Evolutionary conservation across 2,888 invertebrate genomes (phyloP).

Genomic region (Sphaerophoria rueppellii): DNA sequence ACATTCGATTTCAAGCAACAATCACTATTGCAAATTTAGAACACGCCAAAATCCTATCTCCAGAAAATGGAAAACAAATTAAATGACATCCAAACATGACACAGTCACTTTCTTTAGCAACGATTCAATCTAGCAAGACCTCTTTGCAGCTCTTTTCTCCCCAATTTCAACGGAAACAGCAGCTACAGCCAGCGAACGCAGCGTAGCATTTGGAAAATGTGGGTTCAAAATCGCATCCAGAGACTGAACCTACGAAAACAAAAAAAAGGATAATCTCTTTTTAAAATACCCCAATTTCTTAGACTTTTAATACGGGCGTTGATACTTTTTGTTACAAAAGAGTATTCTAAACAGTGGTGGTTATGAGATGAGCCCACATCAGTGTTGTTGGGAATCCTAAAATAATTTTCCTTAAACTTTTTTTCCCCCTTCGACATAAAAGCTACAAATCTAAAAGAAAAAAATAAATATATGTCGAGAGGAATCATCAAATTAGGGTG

Average conservation of each 20-base stretch:
- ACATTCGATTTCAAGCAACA: slow-evolving; percentile 33
- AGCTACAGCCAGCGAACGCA: background rate
- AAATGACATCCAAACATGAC: slow-evolving; percentile 71
- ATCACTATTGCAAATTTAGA: slow-evolving; percentile 67
- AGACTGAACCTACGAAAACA: slow-evolving; percentile 27
- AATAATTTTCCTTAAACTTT: slow-evolving; percentile 57
- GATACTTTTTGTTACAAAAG: slow-evolving; percentile 47
- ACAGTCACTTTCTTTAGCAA: slow-evolving; percentile 63
- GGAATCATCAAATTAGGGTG: background rate
- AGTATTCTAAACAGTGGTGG: slow-evolving; percentile 37
- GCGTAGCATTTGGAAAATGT: slow-evolving; percentile 32
- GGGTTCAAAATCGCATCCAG: slow-evolving; percentile 17
- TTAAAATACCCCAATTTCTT: slow-evolving; percentile 53
- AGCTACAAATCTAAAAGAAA: slow-evolving; percentile 62
- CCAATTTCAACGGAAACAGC: background rate
- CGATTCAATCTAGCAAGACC: slow-evolving; percentile 50
- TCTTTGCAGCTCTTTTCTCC: background rate
- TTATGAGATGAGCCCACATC: slow-evolving; percentile 39
- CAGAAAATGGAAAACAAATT: slow-evolving; percentile 65
- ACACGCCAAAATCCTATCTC: slow-evolving; percentile 56
- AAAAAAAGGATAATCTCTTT: slow-evolving; percentile 66
- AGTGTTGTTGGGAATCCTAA: slow-evolving; percentile 58
- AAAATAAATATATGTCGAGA: slow-evolving; percentile 29
- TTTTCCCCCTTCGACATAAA: slow-evolving; percentile 22
- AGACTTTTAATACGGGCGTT: slow-evolving; percentile 35